These are phyloP conservation scores for Cancer borealis DNA, from an alignment of 2,888 invertebrate species.

Conservation along the genomic window DNA sequence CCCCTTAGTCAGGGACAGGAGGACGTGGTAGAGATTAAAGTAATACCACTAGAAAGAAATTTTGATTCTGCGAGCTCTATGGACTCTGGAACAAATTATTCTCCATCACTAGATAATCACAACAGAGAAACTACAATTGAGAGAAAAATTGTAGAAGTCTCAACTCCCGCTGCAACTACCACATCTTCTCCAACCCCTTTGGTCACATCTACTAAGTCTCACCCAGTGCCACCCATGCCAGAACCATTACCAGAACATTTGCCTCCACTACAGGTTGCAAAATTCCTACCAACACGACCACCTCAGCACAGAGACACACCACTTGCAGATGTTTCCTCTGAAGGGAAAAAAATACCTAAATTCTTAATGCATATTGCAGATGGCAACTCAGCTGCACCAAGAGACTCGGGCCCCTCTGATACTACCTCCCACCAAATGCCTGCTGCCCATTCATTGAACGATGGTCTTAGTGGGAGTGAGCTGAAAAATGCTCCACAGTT, in stretches of 20 bases:
- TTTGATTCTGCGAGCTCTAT: background rate
- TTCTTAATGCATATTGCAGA: conserved; percentile 65
- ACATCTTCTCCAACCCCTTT: conserved; percentile 10
- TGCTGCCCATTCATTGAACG: background rate
- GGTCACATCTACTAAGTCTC: background rate
- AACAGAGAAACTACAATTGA: conserved; percentile 13
- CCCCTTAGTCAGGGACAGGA: conserved; percentile 36
- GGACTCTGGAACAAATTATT: conserved; percentile 57
- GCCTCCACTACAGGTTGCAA: conserved; percentile 54
- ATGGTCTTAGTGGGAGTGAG: background rate
- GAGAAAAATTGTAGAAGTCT: background rate
- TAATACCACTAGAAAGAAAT: conserved; percentile 51
- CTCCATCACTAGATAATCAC: conserved; percentile 20
- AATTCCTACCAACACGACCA: conserved; percentile 54
- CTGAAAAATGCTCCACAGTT: background rate
- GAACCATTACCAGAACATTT: background rate
- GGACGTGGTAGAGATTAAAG: conserved; percentile 65
- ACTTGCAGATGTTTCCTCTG: background rate
- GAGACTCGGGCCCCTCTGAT: background rate
- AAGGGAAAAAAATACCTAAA: conserved; percentile 54
- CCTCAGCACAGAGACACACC: background rate
- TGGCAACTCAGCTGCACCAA: background rate
- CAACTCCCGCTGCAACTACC: background rate
- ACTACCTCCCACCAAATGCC: background rate
- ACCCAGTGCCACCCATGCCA: background rate